A percentile compares a stretch with the other conserved stretches of the same genome.
Conservation (phyloP, 2,888 invertebrate species). For the Bellardia pandia region DNA sequence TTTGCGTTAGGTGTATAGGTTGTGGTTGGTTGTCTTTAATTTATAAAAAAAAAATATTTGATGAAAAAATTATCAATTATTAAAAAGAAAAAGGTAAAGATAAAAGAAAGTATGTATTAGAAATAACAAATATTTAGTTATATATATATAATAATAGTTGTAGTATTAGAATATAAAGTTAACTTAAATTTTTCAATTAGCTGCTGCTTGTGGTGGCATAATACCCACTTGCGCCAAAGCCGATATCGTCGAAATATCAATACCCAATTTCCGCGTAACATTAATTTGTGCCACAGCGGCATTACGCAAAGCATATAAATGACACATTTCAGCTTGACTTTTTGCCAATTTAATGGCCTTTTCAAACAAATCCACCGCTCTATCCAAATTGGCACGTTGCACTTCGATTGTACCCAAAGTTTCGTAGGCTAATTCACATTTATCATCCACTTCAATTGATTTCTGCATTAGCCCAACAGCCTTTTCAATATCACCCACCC, state of each 20-base stretch:
- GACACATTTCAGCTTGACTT: conserved; percentile 94
- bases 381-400: conserved; percentile 91
- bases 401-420: conserved; percentile 97
- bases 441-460: conserved; percentile 94
- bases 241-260: conserved; percentile 84
- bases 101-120: background rate
- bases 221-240: conserved; percentile 78
- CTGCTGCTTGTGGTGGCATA: conserved; percentile 62
- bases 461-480: conserved; percentile 91
- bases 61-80: conserved; percentile 23
- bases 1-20: background rate
- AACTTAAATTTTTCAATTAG: conserved; percentile 52
- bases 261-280: conserved; percentile 90
- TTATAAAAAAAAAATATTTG: background rate
- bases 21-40: conserved; percentile 14
- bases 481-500: conserved; percentile 92
- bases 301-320: conserved; percentile 94
- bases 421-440: conserved; percentile 97
- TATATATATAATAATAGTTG: conserved; percentile 10
- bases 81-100: conserved; percentile 14
- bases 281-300: conserved; percentile 95
- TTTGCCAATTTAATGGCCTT: conserved; percentile 94
- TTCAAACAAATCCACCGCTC: conserved; percentile 94
- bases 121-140: conserved; percentile 32
- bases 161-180: conserved; percentile 9